Percentiles rank a stretch among this genome's conserved stretches.
These are phyloP conservation scores for Bugulina stolonifera DNA, from an alignment of 2,888 invertebrate species.

Conservation along the genomic window DNA sequence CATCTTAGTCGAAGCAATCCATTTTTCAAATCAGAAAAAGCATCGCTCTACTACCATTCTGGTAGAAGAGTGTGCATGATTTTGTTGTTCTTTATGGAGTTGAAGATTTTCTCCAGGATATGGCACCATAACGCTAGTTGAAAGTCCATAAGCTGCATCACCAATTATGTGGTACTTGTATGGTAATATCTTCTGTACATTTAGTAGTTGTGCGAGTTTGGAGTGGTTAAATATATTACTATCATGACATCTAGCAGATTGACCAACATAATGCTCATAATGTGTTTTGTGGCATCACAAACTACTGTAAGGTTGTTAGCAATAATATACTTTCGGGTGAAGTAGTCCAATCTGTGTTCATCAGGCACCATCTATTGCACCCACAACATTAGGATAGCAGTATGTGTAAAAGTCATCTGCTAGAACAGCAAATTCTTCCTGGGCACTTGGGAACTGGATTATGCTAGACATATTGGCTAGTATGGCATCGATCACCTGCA, in stretches of 20 bases:
- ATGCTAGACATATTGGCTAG: neutral
- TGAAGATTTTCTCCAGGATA: neutral
- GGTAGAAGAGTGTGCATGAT: neutral
- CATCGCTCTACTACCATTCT: neutral
- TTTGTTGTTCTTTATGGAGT: neutral
- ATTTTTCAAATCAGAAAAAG: neutral
- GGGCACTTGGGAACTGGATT: neutral
- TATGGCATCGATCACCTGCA: neutral
- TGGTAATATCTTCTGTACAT: no score
- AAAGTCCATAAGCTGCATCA: neutral
- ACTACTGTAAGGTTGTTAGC: neutral
- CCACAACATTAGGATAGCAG: neutral
- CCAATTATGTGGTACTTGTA: neutral
- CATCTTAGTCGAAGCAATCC: neutral
- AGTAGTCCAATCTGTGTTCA: neutral
- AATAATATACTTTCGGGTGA: neutral
- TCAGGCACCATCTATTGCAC: neutral
- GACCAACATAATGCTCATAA: conserved; percentile 1
- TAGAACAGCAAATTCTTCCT: neutral
- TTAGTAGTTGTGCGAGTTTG: neutral
- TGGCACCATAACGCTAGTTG: neutral
- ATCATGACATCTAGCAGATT: conserved; percentile 2
- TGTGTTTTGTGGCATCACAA: neutral
- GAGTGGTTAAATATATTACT: neutral
- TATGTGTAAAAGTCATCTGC: neutral